These are phyloP conservation scores for Scaptomyza polygonia DNA, from an alignment of 2,888 invertebrate species.

Conservation along the genomic window DNA sequence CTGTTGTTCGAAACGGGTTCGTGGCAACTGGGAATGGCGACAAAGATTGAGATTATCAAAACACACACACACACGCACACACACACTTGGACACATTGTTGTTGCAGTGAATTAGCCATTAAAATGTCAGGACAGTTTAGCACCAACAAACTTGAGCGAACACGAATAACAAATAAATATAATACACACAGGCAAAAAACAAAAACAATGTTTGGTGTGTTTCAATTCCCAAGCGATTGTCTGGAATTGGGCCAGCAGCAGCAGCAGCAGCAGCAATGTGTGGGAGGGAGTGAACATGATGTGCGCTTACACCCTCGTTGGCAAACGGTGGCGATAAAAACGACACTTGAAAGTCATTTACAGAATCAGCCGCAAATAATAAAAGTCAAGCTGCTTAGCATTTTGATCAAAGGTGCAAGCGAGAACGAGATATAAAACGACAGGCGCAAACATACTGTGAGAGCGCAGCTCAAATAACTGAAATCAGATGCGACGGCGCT, in stretches of 20 bases:
- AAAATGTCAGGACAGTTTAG: slow-evolving; percentile 64
- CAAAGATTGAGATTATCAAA: slow-evolving; percentile 72
- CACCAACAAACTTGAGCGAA: slow-evolving; percentile 55
- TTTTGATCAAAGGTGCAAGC: slow-evolving; percentile 43
- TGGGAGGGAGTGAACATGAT: slow-evolving; percentile 1
- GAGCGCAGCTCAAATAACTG: slow-evolving; percentile 65
- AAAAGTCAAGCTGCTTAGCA: slow-evolving; percentile 78
- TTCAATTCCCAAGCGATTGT: slow-evolving; percentile 54
- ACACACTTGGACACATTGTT: slow-evolving; percentile 14
- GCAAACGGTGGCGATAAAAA: slow-evolving; percentile 54
- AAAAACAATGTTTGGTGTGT: not conserved
- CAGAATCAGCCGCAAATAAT: slow-evolving; percentile 77
- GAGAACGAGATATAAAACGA: slow-evolving; percentile 20
- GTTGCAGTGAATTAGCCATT: slow-evolving; percentile 54
- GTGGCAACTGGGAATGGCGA: slow-evolving; percentile 64
- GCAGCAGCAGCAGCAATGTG: slow-evolving; percentile 7
- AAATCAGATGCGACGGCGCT: slow-evolving; percentile 70
- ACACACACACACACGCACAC: not conserved
- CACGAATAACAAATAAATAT: slow-evolving; percentile 25
- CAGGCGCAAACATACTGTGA: slow-evolving; percentile 2
- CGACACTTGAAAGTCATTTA: slow-evolving; percentile 73
- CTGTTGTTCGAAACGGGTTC: slow-evolving; percentile 6
- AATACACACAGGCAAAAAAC: too few species aligned
- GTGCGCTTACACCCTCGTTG: slow-evolving; percentile 38
- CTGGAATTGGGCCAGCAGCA: slow-evolving; percentile 44